Base-by-base conservation (phyloP, 1,140 invertebrate genomes). In the Macrobrachium rosenbergii region DNA sequence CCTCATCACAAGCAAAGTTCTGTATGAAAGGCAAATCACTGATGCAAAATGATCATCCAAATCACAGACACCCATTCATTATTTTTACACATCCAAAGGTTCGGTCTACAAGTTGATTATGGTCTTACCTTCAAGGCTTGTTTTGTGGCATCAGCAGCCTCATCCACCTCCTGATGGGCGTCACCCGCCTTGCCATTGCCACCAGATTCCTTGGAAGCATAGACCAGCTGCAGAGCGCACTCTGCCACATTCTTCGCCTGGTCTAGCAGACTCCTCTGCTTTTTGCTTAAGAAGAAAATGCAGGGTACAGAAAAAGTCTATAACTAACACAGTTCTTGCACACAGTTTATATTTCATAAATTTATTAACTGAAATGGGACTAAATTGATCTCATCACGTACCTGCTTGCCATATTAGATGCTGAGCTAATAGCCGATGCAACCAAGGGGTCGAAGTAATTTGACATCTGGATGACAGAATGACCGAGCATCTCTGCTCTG, bases 201-300 rank as follows among this genome's bases (percentile, higher is more conserved):
- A 5, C 95, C 97, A 12, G 95, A 94, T 91, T 99, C 97, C 91
- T 98, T 98, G 8, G 96, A 95, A 0, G 96, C 94, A 89, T 95
- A 95, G 69, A 99, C 93, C 62, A 99, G 92, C 91, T 98, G 97
- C 14, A 97, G 92, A 14, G 96, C 94, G 16, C 96, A 96, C 93
- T 99, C 98, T 0, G 96, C 94, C 19, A 99, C 97, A 0, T 98
- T 99, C 92, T 99, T 98, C 0, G 96, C 95, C 92, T 99, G 97
- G 91, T 99, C 97, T 21, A 99, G 92, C 23, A 99, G 92, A 37
- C 95, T 94, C 91, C 96, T 96, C 92, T 99, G 98, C 91, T 97
- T 96, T 91, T 96, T 96, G 0, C 96, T 96, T 23, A 2, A 8
- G 52, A 52, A 52, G 52, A 52, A 52, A 52, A 8, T 52, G 12